Conservation (phyloP, 1,140 invertebrate genomes). For the Portunus trituberculatus region DNA sequence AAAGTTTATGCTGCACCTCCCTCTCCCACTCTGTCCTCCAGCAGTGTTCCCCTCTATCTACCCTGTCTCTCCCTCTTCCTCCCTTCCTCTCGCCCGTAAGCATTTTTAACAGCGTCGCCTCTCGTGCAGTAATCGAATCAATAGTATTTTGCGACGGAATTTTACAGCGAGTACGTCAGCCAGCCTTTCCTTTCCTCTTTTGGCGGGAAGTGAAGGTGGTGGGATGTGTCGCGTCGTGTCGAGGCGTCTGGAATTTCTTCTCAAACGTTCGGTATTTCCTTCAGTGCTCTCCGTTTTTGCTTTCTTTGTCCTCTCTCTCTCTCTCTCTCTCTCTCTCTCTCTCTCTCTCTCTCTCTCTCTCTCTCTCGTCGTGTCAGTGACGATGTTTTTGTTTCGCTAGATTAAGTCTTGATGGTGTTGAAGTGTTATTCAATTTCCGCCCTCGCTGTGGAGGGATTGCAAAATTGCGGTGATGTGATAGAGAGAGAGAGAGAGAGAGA, state of each 20-base stretch:
- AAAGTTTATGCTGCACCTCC: not conserved
- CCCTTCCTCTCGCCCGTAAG: too few relatives aligned
- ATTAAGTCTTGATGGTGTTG: not conserved
- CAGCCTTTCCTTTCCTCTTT: too few relatives aligned
- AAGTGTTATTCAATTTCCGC: not conserved
- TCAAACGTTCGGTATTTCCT: too few relatives aligned
- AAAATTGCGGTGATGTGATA: not conserved
- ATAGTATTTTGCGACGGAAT: not conserved
- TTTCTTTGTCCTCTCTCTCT: not conserved
- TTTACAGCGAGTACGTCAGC: not conserved
- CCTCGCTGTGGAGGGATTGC: not conserved
- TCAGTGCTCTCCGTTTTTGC: too few relatives aligned
- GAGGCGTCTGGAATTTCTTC: not conserved
- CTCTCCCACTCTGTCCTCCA: too few relatives aligned
- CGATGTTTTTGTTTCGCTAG: not conserved
- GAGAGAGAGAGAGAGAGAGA: not conserved
- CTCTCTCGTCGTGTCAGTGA: not conserved
- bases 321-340: not conserved
- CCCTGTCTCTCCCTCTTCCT: too few relatives aligned
- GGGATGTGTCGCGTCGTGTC: not conserved
- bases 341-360: slow-evolving; percentile 11
- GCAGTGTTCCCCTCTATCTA: too few relatives aligned
- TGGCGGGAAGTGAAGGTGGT: not conserved
- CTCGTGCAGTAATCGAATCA: not conserved
- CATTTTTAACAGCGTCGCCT: not conserved